A percentile compares a stretch with the other conserved stretches of the same genome.
phyloP scores from a whole-genome alignment of 2,888 invertebrate species.

The Pollenia griseotomentosa region DNA sequence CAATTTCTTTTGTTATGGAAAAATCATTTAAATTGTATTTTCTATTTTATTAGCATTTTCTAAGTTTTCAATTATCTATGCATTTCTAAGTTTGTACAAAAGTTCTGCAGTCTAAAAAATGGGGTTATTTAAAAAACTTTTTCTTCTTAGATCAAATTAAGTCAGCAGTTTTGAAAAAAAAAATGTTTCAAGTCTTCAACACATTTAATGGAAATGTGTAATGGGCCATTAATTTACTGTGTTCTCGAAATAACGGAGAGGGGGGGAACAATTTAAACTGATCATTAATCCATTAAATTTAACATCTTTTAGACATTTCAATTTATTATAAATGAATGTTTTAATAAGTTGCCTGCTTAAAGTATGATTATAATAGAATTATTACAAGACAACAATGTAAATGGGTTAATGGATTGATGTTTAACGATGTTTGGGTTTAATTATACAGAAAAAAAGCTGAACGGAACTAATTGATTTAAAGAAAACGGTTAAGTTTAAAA shows the following conservation, averaged over 20 bases:
- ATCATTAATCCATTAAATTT: slow-evolving; percentile 35
- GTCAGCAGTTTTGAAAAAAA: slow-evolving; percentile 26
- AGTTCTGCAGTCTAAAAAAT: slow-evolving; percentile 16
- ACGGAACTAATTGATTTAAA: slow-evolving; percentile 55
- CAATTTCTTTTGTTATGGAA: slow-evolving; percentile 53
- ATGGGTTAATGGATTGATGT: slow-evolving; percentile 65
- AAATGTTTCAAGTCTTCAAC: not conserved
- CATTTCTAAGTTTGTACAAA: slow-evolving; percentile 11
- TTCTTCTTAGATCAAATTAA: slow-evolving; percentile 1
- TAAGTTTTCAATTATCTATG: slow-evolving; percentile 47
- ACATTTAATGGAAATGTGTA: slow-evolving; percentile 36
- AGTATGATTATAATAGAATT: slow-evolving; percentile 54
- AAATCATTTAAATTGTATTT: slow-evolving; percentile 21
- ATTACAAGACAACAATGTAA: slow-evolving; percentile 20
- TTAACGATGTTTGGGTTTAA: slow-evolving; percentile 43
- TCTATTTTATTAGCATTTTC: slow-evolving; percentile 16
- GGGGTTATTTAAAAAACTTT: not conserved
- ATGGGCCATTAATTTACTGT: slow-evolving; percentile 44
- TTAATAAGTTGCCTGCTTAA: slow-evolving; percentile 17
- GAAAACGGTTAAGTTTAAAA: not conserved
- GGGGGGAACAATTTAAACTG: slow-evolving; percentile 4
- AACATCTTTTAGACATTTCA: slow-evolving; percentile 34
- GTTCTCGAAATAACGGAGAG: not conserved
- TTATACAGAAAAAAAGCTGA: slow-evolving; percentile 29
- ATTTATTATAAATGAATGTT: slow-evolving; percentile 30